A percentile compares a stretch with the other conserved stretches of the same genome.
These are phyloP conservation scores for Platanista minor DNA, from an alignment of 2,113 vertebrate species.

Conservation along the genomic window DNA sequence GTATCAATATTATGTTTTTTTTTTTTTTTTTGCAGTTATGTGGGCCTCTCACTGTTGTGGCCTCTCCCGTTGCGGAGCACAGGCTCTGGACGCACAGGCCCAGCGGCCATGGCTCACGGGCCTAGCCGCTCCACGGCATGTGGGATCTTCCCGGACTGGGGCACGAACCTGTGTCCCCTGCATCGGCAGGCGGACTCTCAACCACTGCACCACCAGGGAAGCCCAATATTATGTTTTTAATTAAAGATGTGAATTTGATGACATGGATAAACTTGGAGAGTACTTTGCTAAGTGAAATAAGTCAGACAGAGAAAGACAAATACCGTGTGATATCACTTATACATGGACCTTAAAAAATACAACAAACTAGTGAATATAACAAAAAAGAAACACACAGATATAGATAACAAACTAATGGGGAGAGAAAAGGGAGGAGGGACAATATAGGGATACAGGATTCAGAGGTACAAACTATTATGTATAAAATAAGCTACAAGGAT, in stretches of 20 bases:
- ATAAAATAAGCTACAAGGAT: background rate
- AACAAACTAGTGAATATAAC: background rate
- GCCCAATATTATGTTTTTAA: background rate
- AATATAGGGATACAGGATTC: background rate
- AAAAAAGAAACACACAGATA: background rate
- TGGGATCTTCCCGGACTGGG: too few species aligned
- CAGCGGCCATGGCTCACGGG: too few species aligned
- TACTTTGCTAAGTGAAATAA: background rate
- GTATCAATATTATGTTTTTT: background rate
- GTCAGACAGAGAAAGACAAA: background rate
- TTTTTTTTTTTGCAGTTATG: too few species aligned
- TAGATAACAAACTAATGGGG: background rate
- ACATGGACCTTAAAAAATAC: background rate
- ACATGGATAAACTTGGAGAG: background rate
- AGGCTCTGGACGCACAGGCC: too few species aligned
- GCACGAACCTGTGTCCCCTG: too few species aligned
- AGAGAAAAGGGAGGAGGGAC: background rate
- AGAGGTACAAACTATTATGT: background rate
- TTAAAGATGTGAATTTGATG: background rate
- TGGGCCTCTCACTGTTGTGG: too few species aligned
- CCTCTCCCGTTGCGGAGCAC: too few species aligned
- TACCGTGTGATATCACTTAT: too few species aligned
- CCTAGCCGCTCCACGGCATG: too few species aligned
- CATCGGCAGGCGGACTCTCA: too few species aligned
- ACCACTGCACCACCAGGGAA: too few species aligned